phyloP scores from a whole-genome alignment of 2,888 invertebrate genomes.

The Adelognathus sp. region DNA sequence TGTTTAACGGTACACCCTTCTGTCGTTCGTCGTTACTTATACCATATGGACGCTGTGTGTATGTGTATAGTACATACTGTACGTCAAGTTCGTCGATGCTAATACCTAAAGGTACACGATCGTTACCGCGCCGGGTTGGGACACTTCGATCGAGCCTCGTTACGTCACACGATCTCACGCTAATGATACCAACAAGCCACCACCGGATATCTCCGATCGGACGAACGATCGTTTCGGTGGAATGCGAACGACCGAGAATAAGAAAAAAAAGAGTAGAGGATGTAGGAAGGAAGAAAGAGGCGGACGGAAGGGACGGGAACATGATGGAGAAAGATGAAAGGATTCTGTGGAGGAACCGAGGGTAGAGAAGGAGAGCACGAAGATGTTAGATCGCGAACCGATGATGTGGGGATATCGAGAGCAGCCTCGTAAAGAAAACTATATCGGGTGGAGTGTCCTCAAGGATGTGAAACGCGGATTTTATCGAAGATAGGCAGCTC shows the following conservation, averaged over 20 bases:
- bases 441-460: slow-evolving; percentile 12
- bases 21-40: slow-evolving; percentile 52
- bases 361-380: background rate
- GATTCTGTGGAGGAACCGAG: background rate
- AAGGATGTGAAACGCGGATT: slow-evolving; percentile 28
- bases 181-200: slow-evolving; percentile 78
- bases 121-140: slow-evolving; percentile 72
- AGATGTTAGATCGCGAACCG: slow-evolving; percentile 19
- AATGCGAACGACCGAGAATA: slow-evolving; percentile 64
- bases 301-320: background rate
- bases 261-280: background rate
- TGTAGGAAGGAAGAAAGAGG: background rate
- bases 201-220: slow-evolving; percentile 74
- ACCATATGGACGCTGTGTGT: background rate
- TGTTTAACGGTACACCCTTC: slow-evolving; percentile 77
- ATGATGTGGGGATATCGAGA: slow-evolving; percentile 64
- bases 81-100: slow-evolving; percentile 69
- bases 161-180: slow-evolving; percentile 79
- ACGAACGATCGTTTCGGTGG: slow-evolving; percentile 67
- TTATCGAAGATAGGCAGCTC: slow-evolving; percentile 6
- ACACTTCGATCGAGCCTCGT: slow-evolving; percentile 75
- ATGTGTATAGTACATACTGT: slow-evolving; percentile 4
- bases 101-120: slow-evolving; percentile 76
- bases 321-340: slow-evolving; percentile 1
- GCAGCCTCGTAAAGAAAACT: slow-evolving; percentile 19